phyloP scores from a whole-genome alignment of 1,140 invertebrate genomes.

The Eueides isabella region DNA sequence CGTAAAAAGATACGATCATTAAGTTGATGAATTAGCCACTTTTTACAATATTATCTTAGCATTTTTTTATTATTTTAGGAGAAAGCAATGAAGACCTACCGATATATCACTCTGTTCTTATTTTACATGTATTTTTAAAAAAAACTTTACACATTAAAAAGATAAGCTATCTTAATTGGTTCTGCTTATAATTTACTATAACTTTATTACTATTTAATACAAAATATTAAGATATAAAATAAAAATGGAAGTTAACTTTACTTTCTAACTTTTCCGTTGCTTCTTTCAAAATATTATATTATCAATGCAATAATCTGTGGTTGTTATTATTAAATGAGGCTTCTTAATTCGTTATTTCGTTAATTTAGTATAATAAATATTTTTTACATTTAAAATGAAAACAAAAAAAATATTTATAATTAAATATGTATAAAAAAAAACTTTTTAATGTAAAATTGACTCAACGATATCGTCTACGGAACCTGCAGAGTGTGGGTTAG shows the following conservation, averaged over 20 bases:
- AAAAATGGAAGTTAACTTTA: background rate
- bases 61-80: background rate
- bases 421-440: too few species aligned
- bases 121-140: background rate
- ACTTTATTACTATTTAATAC: background rate
- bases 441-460: background rate
- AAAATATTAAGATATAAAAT: background rate
- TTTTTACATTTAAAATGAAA: too few species aligned
- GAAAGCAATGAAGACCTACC: background rate
- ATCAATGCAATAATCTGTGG: too few species aligned
- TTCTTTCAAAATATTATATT: too few species aligned
- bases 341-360: too few species aligned
- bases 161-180: background rate
- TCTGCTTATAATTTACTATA: background rate
- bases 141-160: background rate
- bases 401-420: too few species aligned
- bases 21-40: conserved; percentile 10
- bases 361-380: too few species aligned
- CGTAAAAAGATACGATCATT: background rate
- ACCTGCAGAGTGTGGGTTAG: conserved; percentile 15
- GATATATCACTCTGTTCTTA: background rate
- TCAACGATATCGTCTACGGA: background rate
- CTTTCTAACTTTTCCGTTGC: too few species aligned
- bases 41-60: background rate
- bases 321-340: too few species aligned